These are phyloP conservation scores for Ylistrum balloti DNA, from an alignment of 1,140 invertebrate genomes.

Conservation along the genomic window DNA sequence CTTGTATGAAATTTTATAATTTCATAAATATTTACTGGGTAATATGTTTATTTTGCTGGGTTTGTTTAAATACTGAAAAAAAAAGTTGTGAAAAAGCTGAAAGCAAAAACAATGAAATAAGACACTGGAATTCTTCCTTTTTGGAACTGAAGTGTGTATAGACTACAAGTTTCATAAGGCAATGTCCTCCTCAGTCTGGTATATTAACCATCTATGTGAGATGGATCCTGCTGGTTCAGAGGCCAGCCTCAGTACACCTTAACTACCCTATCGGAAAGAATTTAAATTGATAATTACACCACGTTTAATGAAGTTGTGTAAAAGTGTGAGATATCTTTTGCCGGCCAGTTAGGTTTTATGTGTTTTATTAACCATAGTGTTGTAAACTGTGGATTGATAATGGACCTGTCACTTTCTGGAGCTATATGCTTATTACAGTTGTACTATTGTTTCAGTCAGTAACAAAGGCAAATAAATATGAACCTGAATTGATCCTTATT, in stretches of 20 bases:
- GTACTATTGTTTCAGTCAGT: background rate
- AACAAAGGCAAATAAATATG: background rate
- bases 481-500: background rate
- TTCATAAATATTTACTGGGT: too few species aligned
- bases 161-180: too few species aligned
- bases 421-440: too few species aligned
- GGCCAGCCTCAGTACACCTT: background rate
- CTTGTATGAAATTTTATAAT: background rate
- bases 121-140: too few species aligned
- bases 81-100: too few species aligned
- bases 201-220: background rate
- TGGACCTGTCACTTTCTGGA: background rate
- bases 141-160: too few species aligned
- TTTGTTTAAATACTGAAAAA: too few species aligned
- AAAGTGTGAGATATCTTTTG: background rate
- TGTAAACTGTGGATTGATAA: background rate
- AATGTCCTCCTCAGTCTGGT: too few species aligned
- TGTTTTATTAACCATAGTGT: background rate
- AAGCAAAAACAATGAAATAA: too few species aligned
- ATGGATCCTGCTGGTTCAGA: background rate
- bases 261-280: background rate
- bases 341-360: background rate
- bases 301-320: background rate
- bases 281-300: constrained; percentile 40
- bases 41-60: too few species aligned